Base-by-base conservation (phyloP, 2,888 invertebrate species). In the Diplolepis rosae region DNA sequence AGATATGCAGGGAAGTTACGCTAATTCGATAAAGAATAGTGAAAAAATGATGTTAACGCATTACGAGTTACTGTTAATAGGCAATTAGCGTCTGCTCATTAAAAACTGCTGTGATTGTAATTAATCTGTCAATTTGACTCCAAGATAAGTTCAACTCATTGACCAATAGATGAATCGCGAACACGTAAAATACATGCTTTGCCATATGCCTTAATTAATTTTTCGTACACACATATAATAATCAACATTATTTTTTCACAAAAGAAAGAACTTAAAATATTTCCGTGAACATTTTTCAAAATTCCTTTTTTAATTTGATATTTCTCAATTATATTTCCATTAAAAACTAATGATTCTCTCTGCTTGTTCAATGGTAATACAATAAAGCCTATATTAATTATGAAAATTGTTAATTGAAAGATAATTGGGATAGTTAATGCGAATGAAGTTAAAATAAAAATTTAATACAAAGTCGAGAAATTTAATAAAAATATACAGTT, bases 61-160 rank as follows among this genome's bases (percentile, higher is more conserved):
- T 61, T 61, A 61, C 61, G 15, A 61, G 61, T 39, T 61, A 61
- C 35, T 61, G 61, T 61, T 61, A 61, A 61, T 39, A 61, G 39
- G 61, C 39, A 61, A 39, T 61, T 61, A 61, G 61, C 24, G 61
- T 11, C 35, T 24, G 61, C 39, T 61, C 61, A 39, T 61, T 61
- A 61, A 39, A 61, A 61, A 39, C 7, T 35, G 39, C 39, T 61
- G 24, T 61, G 39, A 61, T 61, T n/a, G 61, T 39, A 61, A 24
- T 61, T 61, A 61, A 61, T 61, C 61, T 61, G 35, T n/a, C 7
- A 39, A 61, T 39, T 39, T 39, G 61, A n/a, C 35, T 61, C 39
- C n/a, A n/a, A 7, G 61, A 61, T 61, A 61, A 56, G 39, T 24
- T n/a, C n/a, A 9, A 54, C 54, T 54, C 54, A 54, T 32, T 54